A percentile compares a stretch with the other conserved stretches of the same genome.
Conservation (phyloP, 1,140 invertebrate species). For the Drosophila erecta region DNA sequence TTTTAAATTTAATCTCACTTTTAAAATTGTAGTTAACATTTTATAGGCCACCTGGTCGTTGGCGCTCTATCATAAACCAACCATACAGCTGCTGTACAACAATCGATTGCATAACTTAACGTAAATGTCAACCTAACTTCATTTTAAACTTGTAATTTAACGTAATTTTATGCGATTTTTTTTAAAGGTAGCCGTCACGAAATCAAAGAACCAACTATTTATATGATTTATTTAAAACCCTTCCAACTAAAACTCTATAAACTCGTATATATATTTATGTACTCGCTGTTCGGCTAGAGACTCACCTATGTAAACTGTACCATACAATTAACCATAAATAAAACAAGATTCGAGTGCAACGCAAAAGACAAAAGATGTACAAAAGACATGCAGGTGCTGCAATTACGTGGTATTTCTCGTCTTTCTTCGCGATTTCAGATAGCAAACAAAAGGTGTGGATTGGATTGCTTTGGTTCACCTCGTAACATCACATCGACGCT, state of each 20-base stretch:
- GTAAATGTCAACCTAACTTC: slow-evolving; percentile 20
- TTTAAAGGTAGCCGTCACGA: slow-evolving; percentile 9
- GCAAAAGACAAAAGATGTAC: slow-evolving; percentile 4
- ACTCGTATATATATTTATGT: slow-evolving; percentile 2
- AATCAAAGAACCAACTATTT: slow-evolving; percentile 41
- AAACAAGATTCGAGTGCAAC: slow-evolving; percentile 11
- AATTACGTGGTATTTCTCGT: slow-evolving; percentile 5
- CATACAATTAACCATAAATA: slow-evolving; percentile 24
- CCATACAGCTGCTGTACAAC: slow-evolving; percentile 3
- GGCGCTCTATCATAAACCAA: not conserved
- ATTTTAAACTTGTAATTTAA: slow-evolving; percentile 64
- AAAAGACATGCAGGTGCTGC: slow-evolving; percentile 2
- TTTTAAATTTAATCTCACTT: slow-evolving; percentile 16
- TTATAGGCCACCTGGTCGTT: slow-evolving; percentile 6
- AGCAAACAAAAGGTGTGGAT: slow-evolving; percentile 1
- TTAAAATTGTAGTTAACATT: slow-evolving; percentile 17
- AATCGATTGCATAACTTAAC: slow-evolving; percentile 34
- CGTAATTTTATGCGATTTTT: slow-evolving; percentile 51
- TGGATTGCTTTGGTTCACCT: slow-evolving; percentile 2
- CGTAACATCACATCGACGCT: not conserved
- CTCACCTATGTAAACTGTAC: slow-evolving; percentile 4
- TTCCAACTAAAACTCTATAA: slow-evolving; percentile 8
- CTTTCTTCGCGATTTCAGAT: not conserved
- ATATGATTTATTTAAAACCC: slow-evolving; percentile 45
- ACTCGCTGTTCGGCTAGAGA: slow-evolving; percentile 9